Base-by-base conservation (phyloP, 2,888 invertebrate genomes). In the Monoplex corrugatus region DNA sequence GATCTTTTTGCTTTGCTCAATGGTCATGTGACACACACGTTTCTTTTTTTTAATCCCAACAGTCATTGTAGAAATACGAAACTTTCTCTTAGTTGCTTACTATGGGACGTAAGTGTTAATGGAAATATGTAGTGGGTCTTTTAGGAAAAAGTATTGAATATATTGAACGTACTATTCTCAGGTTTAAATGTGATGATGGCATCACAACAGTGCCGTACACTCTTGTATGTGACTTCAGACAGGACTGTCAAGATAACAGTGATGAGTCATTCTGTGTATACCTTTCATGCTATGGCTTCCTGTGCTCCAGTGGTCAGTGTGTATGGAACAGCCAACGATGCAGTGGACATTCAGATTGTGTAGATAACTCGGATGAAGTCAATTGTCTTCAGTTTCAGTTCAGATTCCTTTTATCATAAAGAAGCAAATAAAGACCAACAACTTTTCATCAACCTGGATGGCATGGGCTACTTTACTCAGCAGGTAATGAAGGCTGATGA, bases 211-310 rank as follows among this genome's bases (percentile, higher is more conserved):
- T 75, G 38, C 75, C 35, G 13, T 35, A 38, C 38, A 75, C n/a
- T 2, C 13, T 75, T 10, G 35, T 38, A 38, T 75, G 75, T 75
- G 75, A 75, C 75, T 75, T 75, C 35, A 16, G 35, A 23, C 75
- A 75, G 35, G 75, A 75, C 75, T 75, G 75, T 38, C 19, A 13
- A 75, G 75, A 75, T 28, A 68, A 75, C 35, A 35, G 35, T 75
- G 75, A 75, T 38, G 75, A 75, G 38, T 75, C 75, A 38, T 75
- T 75, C 75, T 75, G 75, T 75, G 75, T 38, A 13, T 38, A 75
- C 38, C 75, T 13, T 75, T 0, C 75, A 38, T 38, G 19, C 19
- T 13, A 35, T 75, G 75, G 75, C 3, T 75, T 75, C 23, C 75
- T 75, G 16, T 75, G 75, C 23, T 75, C 75, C 23, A 35, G 16